Conservation (phyloP, 2,888 invertebrate species). For the Oxyteleia sp. region DNA sequence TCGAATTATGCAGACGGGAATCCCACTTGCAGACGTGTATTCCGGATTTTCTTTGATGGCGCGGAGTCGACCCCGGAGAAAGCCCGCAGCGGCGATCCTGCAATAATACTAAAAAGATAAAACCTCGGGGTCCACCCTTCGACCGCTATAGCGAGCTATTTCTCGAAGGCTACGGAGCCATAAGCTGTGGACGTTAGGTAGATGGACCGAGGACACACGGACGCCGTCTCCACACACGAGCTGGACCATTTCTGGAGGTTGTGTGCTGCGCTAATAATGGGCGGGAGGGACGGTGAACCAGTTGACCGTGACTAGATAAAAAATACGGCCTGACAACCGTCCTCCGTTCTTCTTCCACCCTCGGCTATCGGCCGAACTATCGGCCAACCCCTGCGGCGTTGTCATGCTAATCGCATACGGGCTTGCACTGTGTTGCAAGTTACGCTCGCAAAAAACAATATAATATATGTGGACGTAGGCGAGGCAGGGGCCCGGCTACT, state of each 20-base stretch:
- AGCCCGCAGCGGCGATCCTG: constrained; percentile 84
- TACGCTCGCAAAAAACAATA: constrained; percentile 72
- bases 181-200: constrained; percentile 81
- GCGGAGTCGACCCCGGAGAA: constrained; percentile 70
- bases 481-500: constrained; percentile 19
- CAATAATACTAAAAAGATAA: constrained; percentile 88
- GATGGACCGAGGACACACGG: constrained; percentile 76
- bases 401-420: constrained; percentile 87
- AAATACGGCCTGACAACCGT: constrained; percentile 86
- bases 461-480: constrained; percentile 51
- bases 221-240: constrained; percentile 68
- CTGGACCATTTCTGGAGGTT: constrained; percentile 77
- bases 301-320: constrained; percentile 88
- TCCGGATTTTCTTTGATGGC: constrained; percentile 58
- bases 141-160: constrained; percentile 79
- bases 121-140: constrained; percentile 83
- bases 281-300: constrained; percentile 86
- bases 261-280: constrained; percentile 87
- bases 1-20: constrained; percentile 35
- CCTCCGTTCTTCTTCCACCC: constrained; percentile 74
- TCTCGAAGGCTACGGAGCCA: constrained; percentile 80
- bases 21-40: constrained; percentile 55
- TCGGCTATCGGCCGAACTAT: constrained; percentile 73
- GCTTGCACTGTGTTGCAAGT: constrained; percentile 74
- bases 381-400: constrained; percentile 76